These are phyloP conservation scores for Siniperca obscura DNA, from an alignment of 2,797 vertebrate species.

Conservation along the genomic window DNA sequence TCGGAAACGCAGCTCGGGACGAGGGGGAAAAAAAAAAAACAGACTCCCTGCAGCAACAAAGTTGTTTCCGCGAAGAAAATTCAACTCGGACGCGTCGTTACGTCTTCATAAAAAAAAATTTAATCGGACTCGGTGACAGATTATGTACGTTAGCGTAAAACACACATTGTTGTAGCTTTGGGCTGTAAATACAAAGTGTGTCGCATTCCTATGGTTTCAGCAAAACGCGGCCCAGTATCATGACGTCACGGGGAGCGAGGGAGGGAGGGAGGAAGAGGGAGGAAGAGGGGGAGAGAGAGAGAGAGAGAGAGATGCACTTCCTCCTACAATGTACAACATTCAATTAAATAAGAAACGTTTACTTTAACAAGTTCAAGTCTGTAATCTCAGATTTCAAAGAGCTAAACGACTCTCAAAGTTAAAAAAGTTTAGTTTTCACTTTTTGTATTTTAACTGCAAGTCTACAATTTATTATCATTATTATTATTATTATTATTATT, in stretches of 20 bases:
- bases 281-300: not conserved
- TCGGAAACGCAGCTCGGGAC: slow-evolving; percentile 47
- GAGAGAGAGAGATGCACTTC: not conserved
- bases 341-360: too few relatives aligned
- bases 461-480: too few relatives aligned
- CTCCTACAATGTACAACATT: too few relatives aligned
- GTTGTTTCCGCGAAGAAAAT: slow-evolving; percentile 56
- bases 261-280: slow-evolving; percentile 1
- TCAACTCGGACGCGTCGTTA: not conserved
- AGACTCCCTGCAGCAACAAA: slow-evolving; percentile 28
- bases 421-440: too few relatives aligned
- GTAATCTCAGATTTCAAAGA: too few relatives aligned
- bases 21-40: not conserved
- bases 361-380: too few relatives aligned
- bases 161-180: not conserved
- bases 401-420: too few relatives aligned
- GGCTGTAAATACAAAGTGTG: slow-evolving; percentile 52
- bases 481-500: too few relatives aligned
- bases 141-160: accelerated
- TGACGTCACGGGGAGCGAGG: slow-evolving; percentile 73
- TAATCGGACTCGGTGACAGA: not conserved
- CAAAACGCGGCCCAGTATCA: slow-evolving; percentile 74
- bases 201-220: slow-evolving; percentile 79
- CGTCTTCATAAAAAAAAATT: not conserved
- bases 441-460: too few relatives aligned